Conservation (phyloP, 2,888 invertebrate species). For the Protophormia terraenovae region DNA sequence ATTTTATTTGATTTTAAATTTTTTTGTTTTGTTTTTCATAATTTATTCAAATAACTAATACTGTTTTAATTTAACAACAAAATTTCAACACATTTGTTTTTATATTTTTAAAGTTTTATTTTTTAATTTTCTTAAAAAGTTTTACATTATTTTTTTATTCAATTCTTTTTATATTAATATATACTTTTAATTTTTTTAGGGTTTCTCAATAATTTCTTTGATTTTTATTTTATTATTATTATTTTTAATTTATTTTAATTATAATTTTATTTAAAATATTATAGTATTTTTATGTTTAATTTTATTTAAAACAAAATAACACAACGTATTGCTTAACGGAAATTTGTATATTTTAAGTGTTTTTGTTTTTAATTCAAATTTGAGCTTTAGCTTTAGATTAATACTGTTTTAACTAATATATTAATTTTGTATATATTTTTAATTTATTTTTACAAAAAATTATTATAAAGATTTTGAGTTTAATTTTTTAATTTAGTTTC, state of each 20-base stretch:
- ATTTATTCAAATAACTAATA: slow-evolving; percentile 43
- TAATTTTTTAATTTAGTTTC: too few species aligned
- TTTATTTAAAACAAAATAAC: slow-evolving; percentile 64
- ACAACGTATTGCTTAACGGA: slow-evolving; percentile 68
- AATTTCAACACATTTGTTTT: slow-evolving; percentile 54
- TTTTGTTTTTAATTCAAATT: slow-evolving; percentile 11
- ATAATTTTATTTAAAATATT: slow-evolving; percentile 29
- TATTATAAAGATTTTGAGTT: background rate
- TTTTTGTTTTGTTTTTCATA: slow-evolving; percentile 24
- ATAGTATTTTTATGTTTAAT: slow-evolving; percentile 1
- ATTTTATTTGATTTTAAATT: background rate
- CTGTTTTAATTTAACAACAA: slow-evolving; percentile 58
- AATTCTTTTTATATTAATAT: background rate
- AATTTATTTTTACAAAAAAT: background rate
- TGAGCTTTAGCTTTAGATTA: slow-evolving; percentile 49
- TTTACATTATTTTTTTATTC: background rate
- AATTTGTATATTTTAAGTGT: slow-evolving; percentile 46
- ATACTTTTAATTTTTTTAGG: background rate
- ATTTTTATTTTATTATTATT: slow-evolving; percentile 11
- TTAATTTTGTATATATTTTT: slow-evolving; percentile 12
- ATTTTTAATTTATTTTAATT: background rate
- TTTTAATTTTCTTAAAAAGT: background rate
- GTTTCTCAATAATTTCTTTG: slow-evolving; percentile 5
- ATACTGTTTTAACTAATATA: slow-evolving; percentile 33
- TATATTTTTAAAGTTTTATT: slow-evolving; percentile 17